These are phyloP conservation scores for Elanoides forficatus DNA, from an alignment of 2,113 vertebrate genomes.

Conservation along the genomic window DNA sequence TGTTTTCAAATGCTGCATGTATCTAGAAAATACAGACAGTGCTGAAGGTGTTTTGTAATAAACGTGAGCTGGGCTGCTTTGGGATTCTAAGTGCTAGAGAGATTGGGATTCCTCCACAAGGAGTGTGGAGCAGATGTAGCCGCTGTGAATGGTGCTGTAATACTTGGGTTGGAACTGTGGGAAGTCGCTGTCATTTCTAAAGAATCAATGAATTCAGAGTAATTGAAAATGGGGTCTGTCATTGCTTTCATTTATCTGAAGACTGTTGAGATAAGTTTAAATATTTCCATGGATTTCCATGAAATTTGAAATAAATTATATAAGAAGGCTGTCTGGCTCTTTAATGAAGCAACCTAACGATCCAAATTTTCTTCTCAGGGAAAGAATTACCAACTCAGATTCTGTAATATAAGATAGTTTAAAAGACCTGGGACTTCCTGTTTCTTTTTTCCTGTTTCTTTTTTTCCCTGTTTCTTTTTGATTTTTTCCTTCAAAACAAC, in stretches of 20 bases:
- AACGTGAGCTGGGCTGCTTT: background rate
- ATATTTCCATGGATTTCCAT: background rate
- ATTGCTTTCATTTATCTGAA: background rate
- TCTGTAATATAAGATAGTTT: background rate
- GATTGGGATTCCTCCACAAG: background rate
- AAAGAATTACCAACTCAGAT: background rate
- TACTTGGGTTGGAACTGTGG: background rate
- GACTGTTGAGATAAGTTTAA: background rate
- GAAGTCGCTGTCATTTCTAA: background rate
- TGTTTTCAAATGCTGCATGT: background rate
- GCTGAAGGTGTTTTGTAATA: background rate
- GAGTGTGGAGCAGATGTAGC: fast-evolving
- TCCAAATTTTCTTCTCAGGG: background rate
- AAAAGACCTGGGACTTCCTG: background rate
- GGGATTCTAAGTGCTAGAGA: background rate
- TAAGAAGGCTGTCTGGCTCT: background rate
- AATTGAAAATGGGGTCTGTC: background rate
- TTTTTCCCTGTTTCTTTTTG: background rate
- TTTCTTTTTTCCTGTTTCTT: background rate
- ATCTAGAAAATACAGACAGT: too few species aligned
- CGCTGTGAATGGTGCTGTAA: fast-evolving
- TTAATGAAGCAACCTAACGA: background rate
- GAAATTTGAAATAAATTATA: background rate
- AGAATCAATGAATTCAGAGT: background rate
- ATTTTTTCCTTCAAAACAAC: background rate